Percentiles rank a stretch among this genome's conserved stretches.
These are phyloP conservation scores for Nasonovia ribisnigri DNA, from an alignment of 2,888 invertebrate genomes.

Conservation along the genomic window DNA sequence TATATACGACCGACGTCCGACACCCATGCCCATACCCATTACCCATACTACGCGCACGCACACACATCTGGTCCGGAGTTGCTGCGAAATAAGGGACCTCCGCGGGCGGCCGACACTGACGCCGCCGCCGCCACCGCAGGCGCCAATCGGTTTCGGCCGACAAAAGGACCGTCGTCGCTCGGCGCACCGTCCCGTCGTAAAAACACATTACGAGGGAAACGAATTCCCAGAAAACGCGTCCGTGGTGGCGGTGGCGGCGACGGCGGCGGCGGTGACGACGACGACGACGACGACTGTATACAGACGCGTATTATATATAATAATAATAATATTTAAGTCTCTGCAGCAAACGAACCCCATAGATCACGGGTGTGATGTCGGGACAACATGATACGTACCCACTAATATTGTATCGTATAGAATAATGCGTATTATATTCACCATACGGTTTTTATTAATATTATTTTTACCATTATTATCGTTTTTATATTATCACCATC, in stretches of 20 bases:
- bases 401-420: background rate
- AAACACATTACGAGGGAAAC: conserved; percentile 48
- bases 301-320: background rate
- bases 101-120: conserved; percentile 44
- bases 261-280: background rate
- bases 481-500: background rate
- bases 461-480: background rate
- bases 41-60: background rate
- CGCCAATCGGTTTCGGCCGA: conserved; percentile 54
- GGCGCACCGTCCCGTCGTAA: conserved; percentile 33
- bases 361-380: background rate
- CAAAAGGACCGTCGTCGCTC: conserved; percentile 55
- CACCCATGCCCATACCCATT: background rate
- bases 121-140: conserved; percentile 41
- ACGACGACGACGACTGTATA: background rate
- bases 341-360: conserved; percentile 1
- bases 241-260: background rate
- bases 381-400: background rate
- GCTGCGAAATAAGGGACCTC: conserved; percentile 46
- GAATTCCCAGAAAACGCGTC: conserved; percentile 48
- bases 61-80: conserved; percentile 36
- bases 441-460: background rate
- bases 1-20: background rate
- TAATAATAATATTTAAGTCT: background rate
- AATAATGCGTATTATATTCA: conserved; percentile 10